Evolutionary conservation across 1,140 invertebrate genomes (phyloP).

Genomic region (Pantala flavescens): DNA sequence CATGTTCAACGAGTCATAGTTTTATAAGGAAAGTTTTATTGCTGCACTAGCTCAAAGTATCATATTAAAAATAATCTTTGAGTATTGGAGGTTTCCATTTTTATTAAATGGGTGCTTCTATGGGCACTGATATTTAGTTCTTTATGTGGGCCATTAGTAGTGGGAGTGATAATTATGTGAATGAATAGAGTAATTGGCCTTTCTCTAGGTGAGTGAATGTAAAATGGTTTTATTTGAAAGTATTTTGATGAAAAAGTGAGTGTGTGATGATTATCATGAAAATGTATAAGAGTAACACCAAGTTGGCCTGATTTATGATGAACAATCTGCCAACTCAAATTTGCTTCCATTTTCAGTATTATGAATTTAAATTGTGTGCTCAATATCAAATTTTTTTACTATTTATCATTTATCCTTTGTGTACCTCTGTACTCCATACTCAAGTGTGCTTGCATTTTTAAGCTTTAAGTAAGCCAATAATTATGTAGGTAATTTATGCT

Average conservation of each 20-base stretch:
- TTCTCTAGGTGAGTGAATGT: not conserved
- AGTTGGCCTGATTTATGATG: not conserved
- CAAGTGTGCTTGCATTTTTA: not conserved
- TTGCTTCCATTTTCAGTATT: constrained; percentile 10
- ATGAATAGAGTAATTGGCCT: not conserved
- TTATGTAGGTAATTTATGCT: constrained; percentile 10
- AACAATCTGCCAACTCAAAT: not conserved
- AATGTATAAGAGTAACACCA: not conserved
- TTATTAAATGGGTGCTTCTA: not conserved
- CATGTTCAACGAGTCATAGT: constrained; percentile 5
- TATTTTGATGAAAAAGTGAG: not conserved
- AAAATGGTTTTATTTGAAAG: not conserved
- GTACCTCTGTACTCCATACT: not conserved
- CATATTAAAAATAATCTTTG: not conserved
- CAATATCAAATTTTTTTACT: constrained; percentile 4
- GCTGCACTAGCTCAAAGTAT: constrained; percentile 5
- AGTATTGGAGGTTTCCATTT: not conserved
- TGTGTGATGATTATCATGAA: too few species aligned
- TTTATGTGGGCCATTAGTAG: not conserved
- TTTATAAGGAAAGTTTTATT: constrained; percentile 9
- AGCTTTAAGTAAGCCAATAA: not conserved
- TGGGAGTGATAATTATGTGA: not conserved
- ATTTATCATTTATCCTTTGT: constrained; percentile 6
- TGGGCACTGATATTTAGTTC: not conserved
- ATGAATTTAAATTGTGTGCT: not conserved